These are phyloP conservation scores for Pomatorhinus ruficollis DNA, from an alignment of 2,113 vertebrate species.

Conservation along the genomic window DNA sequence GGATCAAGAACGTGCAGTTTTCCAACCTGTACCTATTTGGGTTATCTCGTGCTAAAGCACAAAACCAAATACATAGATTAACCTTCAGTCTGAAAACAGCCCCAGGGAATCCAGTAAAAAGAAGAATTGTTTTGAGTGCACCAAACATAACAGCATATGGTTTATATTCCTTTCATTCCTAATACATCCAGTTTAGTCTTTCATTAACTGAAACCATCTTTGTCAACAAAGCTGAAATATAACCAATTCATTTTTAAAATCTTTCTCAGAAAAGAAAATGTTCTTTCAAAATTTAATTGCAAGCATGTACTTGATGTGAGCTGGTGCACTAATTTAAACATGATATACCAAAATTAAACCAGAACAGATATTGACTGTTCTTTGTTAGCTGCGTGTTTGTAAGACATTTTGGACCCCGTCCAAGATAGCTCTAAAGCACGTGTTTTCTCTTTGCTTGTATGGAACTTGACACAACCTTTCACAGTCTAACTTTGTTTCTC, in stretches of 20 bases:
- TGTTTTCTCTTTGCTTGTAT: background rate
- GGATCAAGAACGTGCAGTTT: background rate
- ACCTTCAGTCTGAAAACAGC: background rate
- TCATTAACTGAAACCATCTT: slow-evolving; percentile 38
- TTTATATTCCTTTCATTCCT: slow-evolving; percentile 23
- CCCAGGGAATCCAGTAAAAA: background rate
- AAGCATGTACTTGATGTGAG: background rate
- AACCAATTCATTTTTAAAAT: background rate
- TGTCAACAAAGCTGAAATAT: background rate
- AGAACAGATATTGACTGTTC: background rate
- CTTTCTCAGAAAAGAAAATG: background rate
- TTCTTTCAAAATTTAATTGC: slow-evolving; percentile 3
- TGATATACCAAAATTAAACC: background rate
- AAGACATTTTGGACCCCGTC: background rate
- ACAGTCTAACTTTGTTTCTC: background rate
- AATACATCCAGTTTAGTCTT: slow-evolving; percentile 4
- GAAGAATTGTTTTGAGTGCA: slow-evolving; percentile 3
- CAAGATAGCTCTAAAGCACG: background rate
- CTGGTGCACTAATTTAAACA: background rate
- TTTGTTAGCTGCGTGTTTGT: background rate
- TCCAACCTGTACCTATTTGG: background rate
- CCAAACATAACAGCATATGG: slow-evolving; percentile 1
- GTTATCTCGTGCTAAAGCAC: background rate
- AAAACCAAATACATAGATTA: background rate
- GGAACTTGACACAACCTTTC: background rate